Base-by-base conservation (phyloP, 2,113 vertebrate genomes). In the Urocolius indicus region DNA sequence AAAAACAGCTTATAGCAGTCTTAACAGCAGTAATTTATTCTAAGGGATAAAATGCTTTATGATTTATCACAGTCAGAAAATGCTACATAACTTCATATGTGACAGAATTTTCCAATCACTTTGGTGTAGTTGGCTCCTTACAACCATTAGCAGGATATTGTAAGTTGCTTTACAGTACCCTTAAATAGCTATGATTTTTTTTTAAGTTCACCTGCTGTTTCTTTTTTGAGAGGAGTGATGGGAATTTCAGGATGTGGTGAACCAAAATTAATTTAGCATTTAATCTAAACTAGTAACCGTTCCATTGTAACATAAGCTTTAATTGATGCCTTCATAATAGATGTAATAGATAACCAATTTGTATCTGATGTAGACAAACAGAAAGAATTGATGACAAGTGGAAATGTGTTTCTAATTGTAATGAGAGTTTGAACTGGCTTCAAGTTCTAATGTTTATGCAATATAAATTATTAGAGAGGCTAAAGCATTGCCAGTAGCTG, bases 351-450 rank as follows among this genome's bases (percentile, higher is more conserved):
- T 89, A 93, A 81, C 29, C 11, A 62, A 75, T 87, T 85, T 82
- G 68, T 86, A 61, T 93, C 66, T 93, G 79, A 94, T 72, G 67
- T 36, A 92, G 78, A 68, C 41, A 71, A 89, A 69, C 9, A 67
- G 19, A 65, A 90, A 90, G 91, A 91, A 93, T 4, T 36, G 65
- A 96, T 90, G 93, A 94, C 73, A 95, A 92, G 81, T 67, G 34
- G 29, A 95, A 92, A 90, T 90, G 59, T 94, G 81, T 93, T 97
- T 94, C 91, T 93, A 95, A 96, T 90, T 92, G 83, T 41, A 91
- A 49, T 49, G 71, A 92, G 61, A 94, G 49, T 87, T 78, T 91
- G 71, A 95, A 46, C 59, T 93, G 80, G 83, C 77, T 95, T 97
- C 61, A 88, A 92, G 63, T 84, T 94, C n/a, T 88, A 84, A 94